A percentile compares a stretch with the other conserved stretches of the same genome.
Conservation (phyloP, 2,113 vertebrate genomes). For the Poeciliopsis occidentalis region DNA sequence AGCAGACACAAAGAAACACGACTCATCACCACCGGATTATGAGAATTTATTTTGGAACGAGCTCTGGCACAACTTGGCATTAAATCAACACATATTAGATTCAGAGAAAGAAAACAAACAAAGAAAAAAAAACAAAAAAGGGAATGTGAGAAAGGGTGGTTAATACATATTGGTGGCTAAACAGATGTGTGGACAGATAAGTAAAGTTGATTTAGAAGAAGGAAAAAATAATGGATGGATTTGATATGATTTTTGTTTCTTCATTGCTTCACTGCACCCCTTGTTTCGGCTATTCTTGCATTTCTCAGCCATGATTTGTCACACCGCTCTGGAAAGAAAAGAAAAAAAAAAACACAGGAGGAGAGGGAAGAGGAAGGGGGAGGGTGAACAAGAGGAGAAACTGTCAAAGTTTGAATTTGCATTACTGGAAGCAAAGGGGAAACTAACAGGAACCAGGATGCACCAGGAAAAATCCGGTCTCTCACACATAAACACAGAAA, state of each 20-base stretch:
- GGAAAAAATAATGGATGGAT: conserved; percentile 18
- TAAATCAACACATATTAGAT: conserved; percentile 68
- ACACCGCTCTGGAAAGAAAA: conserved; percentile 36
- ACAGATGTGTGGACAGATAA: conserved; percentile 45
- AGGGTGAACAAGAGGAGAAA: conserved; percentile 15
- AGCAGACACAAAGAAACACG: conserved; percentile 43
- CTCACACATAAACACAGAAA: conserved; percentile 14
- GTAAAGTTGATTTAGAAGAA: too few relatives aligned
- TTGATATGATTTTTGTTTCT: conserved; percentile 31
- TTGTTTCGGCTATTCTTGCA: conserved; percentile 23
- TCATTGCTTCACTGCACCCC: conserved; percentile 24
- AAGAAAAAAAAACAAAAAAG: conserved; percentile 37
- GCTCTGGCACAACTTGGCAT: conserved; percentile 63
- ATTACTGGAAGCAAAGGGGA: conserved; percentile 26
- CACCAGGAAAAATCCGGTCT: conserved; percentile 22
- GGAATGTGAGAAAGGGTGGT: conserved; percentile 27
- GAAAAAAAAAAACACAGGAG: not conserved
- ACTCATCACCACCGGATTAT: conserved; percentile 67
- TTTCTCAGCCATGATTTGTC: conserved; percentile 65
- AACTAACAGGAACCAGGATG: conserved; percentile 27
- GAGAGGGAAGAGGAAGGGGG: not conserved
- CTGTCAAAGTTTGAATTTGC: conserved; percentile 33
- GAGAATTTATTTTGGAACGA: conserved; percentile 70
- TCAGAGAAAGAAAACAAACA: conserved; percentile 47
- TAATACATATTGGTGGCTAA: conserved; percentile 33